phyloP scores from a whole-genome alignment of 2,888 invertebrate species.

The Lumbricus terrestris region DNA sequence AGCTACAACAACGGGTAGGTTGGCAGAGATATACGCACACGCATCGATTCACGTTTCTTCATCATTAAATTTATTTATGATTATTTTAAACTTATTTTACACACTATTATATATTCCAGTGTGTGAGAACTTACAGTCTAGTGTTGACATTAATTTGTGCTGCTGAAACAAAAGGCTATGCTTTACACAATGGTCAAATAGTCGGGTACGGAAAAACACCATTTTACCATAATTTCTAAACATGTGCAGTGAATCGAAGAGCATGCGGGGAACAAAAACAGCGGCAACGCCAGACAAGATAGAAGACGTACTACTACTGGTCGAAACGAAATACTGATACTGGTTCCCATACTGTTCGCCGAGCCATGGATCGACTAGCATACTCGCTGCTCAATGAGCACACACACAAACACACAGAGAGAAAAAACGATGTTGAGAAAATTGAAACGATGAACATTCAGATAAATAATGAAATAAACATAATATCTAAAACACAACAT shows the following conservation, averaged over 20 bases:
- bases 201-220: no score
- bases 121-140: no score
- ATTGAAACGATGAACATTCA: background rate
- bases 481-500: background rate
- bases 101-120: no score
- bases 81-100: no score
- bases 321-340: constrained; percentile 17
- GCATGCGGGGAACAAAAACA: background rate
- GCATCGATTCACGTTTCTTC: no score
- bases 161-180: no score
- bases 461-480: background rate
- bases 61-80: no score
- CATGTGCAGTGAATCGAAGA: background rate
- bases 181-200: no score
- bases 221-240: background rate
- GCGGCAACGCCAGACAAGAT: background rate
- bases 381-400: background rate
- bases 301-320: background rate
- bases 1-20: no score
- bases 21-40: no score
- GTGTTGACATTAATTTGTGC: no score
- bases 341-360: constrained; percentile 6
- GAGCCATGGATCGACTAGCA: background rate
- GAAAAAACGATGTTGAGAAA: background rate
- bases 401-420: no score